Conservation (phyloP, 2,888 invertebrate genomes). For the Cataglyphis altisquamis region DNA sequence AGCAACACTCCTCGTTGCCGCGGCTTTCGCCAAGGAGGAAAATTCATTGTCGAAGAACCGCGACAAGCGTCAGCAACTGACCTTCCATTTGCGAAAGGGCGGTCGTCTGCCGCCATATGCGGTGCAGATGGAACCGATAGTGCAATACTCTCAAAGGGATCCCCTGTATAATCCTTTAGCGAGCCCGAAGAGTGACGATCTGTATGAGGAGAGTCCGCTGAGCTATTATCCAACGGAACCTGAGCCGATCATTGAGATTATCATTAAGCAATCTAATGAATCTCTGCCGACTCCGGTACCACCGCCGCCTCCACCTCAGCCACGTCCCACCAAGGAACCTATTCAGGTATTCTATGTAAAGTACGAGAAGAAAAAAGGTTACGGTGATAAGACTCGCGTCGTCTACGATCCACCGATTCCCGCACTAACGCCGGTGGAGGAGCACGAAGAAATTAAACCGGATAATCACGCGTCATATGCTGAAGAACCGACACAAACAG, state of each 20-base stretch:
- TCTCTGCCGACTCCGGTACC: constrained; percentile 90
- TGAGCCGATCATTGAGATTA: constrained; percentile 96
- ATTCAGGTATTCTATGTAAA: constrained; percentile 97
- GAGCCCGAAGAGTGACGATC: constrained; percentile 86
- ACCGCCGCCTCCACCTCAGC: constrained; percentile 84
- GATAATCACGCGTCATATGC: constrained; percentile 86
- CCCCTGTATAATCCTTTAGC: constrained; percentile 90
- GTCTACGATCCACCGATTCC: constrained; percentile 94
- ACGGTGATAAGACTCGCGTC: constrained; percentile 91
- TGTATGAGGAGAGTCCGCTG: constrained; percentile 78
- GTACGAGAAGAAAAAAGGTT: constrained; percentile 93
- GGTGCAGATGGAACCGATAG: constrained; percentile 93
- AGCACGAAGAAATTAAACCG: constrained; percentile 87
- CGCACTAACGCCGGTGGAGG: constrained; percentile 91
- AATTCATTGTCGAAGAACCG: constrained; percentile 72
- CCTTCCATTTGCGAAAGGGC: constrained; percentile 78
- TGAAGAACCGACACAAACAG: constrained; percentile 88
- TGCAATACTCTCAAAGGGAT: constrained; percentile 93
- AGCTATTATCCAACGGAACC: constrained; percentile 89
- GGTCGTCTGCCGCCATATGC: constrained; percentile 90
- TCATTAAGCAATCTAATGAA: constrained; percentile 96
- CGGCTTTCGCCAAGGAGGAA: constrained; percentile 78
- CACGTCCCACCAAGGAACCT: constrained; percentile 91
- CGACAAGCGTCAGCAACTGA: constrained; percentile 82
- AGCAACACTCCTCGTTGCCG: constrained; percentile 68